These are phyloP conservation scores for Aspidiotus destructor DNA, from an alignment of 2,888 invertebrate genomes.

Conservation along the genomic window DNA sequence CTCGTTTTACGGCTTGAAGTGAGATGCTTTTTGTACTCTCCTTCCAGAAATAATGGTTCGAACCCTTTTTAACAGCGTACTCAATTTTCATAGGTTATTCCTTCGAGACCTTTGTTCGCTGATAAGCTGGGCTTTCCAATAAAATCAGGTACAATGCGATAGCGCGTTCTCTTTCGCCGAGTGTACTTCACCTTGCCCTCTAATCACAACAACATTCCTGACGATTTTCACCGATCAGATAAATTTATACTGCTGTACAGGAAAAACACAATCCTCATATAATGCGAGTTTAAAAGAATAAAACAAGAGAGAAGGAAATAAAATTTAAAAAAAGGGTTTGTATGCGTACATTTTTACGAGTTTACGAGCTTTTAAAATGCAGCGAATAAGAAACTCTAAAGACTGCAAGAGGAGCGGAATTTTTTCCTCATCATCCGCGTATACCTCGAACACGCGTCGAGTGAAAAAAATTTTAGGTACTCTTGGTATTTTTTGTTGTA, in stretches of 20 bases:
- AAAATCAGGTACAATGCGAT: conserved; percentile 24
- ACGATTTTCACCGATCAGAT: conserved; percentile 8
- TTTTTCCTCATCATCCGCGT: neutral
- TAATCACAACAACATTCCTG: conserved; percentile 14
- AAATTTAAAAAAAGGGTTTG: too few relatives aligned
- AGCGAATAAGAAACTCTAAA: too few relatives aligned
- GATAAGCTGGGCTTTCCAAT: conserved; percentile 22
- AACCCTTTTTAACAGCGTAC: conserved; percentile 27
- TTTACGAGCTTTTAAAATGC: too few relatives aligned
- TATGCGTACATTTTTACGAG: too few relatives aligned
- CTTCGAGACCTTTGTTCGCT: conserved; percentile 19
- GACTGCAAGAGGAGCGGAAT: too few relatives aligned
- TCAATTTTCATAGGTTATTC: conserved; percentile 26
- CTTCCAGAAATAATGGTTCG: conserved; percentile 25
- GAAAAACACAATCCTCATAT: neutral
- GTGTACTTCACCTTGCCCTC: neutral
- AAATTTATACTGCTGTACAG: conserved; percentile 1
- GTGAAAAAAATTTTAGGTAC: neutral
- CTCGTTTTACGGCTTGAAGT: conserved; percentile 7
- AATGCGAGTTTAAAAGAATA: neutral
- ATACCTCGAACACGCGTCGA: neutral
- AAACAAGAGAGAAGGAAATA: too few relatives aligned
- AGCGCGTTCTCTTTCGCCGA: too few relatives aligned
- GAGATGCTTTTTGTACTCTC: conserved; percentile 15
- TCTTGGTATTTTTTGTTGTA: too few relatives aligned